These are phyloP conservation scores for Pimephales promelas DNA, from an alignment of 2,113 vertebrate species.

Conservation along the genomic window DNA sequence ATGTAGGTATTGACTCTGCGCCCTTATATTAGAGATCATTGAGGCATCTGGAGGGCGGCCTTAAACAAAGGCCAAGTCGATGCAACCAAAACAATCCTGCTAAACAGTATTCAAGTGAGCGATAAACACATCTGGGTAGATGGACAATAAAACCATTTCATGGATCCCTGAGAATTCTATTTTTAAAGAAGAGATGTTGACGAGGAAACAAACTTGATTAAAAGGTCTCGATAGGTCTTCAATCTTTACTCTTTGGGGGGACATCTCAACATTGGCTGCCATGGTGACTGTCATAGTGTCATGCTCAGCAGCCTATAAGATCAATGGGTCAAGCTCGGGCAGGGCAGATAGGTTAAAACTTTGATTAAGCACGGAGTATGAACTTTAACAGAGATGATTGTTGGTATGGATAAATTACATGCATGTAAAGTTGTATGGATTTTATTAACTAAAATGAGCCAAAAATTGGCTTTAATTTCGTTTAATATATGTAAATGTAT, in stretches of 20 bases:
- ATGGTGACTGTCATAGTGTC: background rate
- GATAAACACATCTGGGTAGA: background rate
- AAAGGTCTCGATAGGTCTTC: background rate
- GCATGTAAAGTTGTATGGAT: background rate
- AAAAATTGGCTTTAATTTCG: background rate
- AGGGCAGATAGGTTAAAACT: slow-evolving; percentile 52
- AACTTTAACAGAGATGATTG: slow-evolving; percentile 27
- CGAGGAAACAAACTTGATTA: background rate
- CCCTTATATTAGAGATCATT: slow-evolving; percentile 27
- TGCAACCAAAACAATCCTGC: background rate
- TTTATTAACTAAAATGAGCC: background rate
- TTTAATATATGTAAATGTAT: background rate
- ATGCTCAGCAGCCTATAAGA: slow-evolving; percentile 42
- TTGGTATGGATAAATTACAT: too few relatives aligned
- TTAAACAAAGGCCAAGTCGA: slow-evolving; percentile 31
- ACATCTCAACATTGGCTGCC: slow-evolving; percentile 25
- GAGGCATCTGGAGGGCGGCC: slow-evolving; percentile 23
- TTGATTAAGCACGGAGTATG: slow-evolving; percentile 44
- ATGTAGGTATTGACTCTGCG: slow-evolving; percentile 53
- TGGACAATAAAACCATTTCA: background rate
- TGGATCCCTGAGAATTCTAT: background rate
- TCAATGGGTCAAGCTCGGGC: slow-evolving; percentile 37
- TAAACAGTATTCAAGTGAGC: background rate
- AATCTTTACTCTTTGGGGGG: background rate
- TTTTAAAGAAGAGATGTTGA: background rate